Evolutionary conservation across 2,888 invertebrate species (phyloP), one percentile per base, ranked within the genome.

Genomic region (Seira sanloemensis): DNA sequence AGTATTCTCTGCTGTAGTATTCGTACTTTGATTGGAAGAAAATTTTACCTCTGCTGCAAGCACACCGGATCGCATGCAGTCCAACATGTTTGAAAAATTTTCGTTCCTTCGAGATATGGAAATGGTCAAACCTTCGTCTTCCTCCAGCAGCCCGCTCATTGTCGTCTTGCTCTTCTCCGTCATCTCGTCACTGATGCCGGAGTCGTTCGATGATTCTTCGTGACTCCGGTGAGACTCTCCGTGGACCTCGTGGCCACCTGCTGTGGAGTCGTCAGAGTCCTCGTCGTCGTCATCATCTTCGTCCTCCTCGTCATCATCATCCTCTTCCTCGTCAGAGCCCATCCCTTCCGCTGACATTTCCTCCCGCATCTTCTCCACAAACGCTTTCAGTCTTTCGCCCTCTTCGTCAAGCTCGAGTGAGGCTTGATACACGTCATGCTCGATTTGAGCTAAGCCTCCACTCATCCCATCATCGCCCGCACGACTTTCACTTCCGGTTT

Each of bases 111-210:
- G 77, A 5, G 77, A 77, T 27, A 77, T 54, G 67, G 67, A 67
- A 5, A 74, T 24, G 66, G 46, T 46, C 58, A 77, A 54, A 54
- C 77, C 50, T 68, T 73, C 78, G 27, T 74, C 72, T 27, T 84
- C 79, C 76, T 79, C 79, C 62, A 73, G 68, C 66, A 72, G 25
- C 37, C 72, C 73, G 58, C 73, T 71, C 58, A 26, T 37, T 2
- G 69, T 72, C 25, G 78, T 78, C 71, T 85, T 87, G 23, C 81
- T 80, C 37, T 83, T 87, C 12, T 80, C 84, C 18, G 85, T 85
- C 67, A 87, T 81, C 67, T 89, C 89, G 26, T 89, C 89, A 74
- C 86, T 86, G 37, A 89, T 89, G 7, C 89, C 89, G n/a, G 89
- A 89, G 74, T 89, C 89, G 65, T 89, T 89, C 0, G 88, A 88